Evolutionary conservation across 2,888 invertebrate species (phyloP).

Genomic region (Chironomus riparius): DNA sequence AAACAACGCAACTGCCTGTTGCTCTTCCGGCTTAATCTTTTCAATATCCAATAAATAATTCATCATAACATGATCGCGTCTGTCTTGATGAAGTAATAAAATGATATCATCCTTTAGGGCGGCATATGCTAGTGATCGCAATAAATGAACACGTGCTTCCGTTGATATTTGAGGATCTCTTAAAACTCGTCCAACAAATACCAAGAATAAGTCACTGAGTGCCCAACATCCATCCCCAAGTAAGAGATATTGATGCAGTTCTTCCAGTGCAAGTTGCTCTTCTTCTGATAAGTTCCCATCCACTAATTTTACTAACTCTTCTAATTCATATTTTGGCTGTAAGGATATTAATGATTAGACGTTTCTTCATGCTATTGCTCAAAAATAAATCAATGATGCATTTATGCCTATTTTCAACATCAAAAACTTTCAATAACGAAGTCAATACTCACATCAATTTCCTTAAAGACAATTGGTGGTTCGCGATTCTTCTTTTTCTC

Average conservation of each 20-base stretch:
- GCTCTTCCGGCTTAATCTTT: constrained; percentile 61
- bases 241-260: constrained; percentile 78
- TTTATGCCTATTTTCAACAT: too few relatives aligned
- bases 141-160: constrained; percentile 54
- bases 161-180: constrained; percentile 50
- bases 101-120: constrained; percentile 85
- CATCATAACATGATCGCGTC: constrained; percentile 80
- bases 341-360: constrained; percentile 22
- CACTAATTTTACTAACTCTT: constrained; percentile 56
- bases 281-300: constrained; percentile 64
- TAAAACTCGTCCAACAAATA: constrained; percentile 63
- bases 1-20: constrained; percentile 68
- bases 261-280: constrained; percentile 64
- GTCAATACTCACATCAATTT: constrained; percentile 55
- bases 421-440: neutral
- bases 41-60: constrained; percentile 77
- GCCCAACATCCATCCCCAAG: constrained; percentile 90
- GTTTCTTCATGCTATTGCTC: too few relatives aligned
- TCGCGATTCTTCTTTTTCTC: constrained; percentile 61
- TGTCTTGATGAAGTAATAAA: constrained; percentile 80
- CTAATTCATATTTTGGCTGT: constrained; percentile 64
- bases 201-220: constrained; percentile 76
- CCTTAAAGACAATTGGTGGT: constrained; percentile 71
- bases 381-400: too few relatives aligned
- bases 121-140: constrained; percentile 64